Evolutionary conservation across 2,888 invertebrate genomes (phyloP).

Genomic region (Leptopilina myrica): DNA sequence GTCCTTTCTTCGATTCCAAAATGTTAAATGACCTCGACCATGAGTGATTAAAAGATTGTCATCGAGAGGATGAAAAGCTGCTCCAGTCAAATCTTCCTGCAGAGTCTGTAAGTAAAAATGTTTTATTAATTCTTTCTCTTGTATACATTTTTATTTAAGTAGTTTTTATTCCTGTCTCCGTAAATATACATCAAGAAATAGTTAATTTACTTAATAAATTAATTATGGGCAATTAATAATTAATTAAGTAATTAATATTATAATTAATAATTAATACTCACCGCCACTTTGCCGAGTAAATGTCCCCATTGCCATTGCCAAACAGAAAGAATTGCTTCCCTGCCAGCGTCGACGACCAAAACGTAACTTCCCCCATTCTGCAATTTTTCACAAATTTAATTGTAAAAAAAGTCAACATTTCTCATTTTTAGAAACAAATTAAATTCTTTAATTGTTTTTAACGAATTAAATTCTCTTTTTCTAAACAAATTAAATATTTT

Average conservation of each 20-base stretch:
- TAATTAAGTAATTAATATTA: not conserved
- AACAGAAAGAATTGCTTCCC: conserved; percentile 92
- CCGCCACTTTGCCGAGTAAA: conserved; percentile 94
- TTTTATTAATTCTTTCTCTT: no score
- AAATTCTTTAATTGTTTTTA: not conserved
- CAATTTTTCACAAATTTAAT: conserved; percentile 55
- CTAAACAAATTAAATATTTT: no score
- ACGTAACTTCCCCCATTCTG: conserved; percentile 95
- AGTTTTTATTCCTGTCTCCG: no score
- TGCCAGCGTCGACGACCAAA: conserved; percentile 91
- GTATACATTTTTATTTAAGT: no score
- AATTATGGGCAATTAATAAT: no score
- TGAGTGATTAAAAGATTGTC: conserved; percentile 94
- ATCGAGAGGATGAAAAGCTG: conserved; percentile 93
- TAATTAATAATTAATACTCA: conserved; percentile 78
- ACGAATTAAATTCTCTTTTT: no score
- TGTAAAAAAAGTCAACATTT: not conserved
- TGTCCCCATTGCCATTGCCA: conserved; percentile 98
- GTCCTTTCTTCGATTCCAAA: conserved; percentile 94
- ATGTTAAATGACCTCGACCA: conserved; percentile 93
- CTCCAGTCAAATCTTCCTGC: conserved; percentile 92
- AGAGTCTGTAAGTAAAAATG: conserved; percentile 82
- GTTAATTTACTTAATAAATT: no score
- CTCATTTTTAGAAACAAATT: not conserved
- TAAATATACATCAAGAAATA: no score